These are phyloP conservation scores for Neolamprologus kungweensis DNA, from an alignment of 2,113 vertebrate species.

Conservation along the genomic window DNA sequence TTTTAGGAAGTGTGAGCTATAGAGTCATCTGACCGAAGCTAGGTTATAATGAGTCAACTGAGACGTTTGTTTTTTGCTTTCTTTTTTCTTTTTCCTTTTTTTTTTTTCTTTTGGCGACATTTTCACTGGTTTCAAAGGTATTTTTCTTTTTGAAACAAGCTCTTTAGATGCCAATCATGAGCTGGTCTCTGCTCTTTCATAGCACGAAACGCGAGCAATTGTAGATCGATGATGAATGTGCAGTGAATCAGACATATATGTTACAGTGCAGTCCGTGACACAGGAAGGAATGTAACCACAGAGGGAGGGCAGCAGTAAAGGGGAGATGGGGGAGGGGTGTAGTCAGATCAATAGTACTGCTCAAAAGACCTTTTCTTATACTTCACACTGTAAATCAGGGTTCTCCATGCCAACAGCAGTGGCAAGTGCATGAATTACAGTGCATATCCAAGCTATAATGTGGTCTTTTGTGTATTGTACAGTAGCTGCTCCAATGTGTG, in stretches of 20 bases:
- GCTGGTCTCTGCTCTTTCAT: constrained; percentile 17
- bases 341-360: constrained; percentile 54
- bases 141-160: background rate
- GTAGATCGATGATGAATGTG: constrained; percentile 49
- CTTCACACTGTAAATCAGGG: constrained; percentile 39
- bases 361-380: constrained; percentile 29
- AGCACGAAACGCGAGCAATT: constrained; percentile 6
- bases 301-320: background rate
- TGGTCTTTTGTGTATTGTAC: constrained; percentile 19
- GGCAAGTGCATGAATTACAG: constrained; percentile 12
- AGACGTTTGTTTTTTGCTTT: background rate
- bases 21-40: background rate
- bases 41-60: background rate
- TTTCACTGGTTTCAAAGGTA: background rate
- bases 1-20: background rate
- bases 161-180: background rate
- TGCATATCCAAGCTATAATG: constrained; percentile 12
- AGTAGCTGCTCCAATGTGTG: constrained; percentile 10
- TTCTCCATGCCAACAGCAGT: constrained; percentile 26
- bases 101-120: background rate
- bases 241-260: constrained; percentile 50
- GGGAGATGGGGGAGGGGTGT: background rate
- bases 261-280: constrained; percentile 50
- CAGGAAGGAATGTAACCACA: constrained; percentile 63
- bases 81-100: background rate